These are phyloP conservation scores for Solenodon paradoxus DNA, from an alignment of 2,113 vertebrate genomes.

Conservation along the genomic window DNA sequence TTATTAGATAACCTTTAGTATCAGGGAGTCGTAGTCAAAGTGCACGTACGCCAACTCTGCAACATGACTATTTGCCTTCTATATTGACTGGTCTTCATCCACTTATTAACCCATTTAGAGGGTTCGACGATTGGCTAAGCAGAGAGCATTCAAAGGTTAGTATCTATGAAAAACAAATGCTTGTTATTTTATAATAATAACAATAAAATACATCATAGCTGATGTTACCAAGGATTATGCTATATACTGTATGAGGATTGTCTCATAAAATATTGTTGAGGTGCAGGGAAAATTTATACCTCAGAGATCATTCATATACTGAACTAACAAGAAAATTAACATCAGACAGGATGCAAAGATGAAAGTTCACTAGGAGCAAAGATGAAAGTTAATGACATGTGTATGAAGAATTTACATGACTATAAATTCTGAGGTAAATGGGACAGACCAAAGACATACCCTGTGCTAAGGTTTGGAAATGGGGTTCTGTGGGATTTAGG, in stretches of 20 bases:
- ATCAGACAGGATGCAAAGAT: too few relatives aligned
- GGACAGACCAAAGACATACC: too few relatives aligned
- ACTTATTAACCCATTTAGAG: neutral
- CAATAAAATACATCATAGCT: neutral
- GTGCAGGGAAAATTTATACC: too few relatives aligned
- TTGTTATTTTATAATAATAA: neutral
- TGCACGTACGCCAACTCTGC: neutral
- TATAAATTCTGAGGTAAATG: too few relatives aligned
- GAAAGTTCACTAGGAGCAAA: too few relatives aligned
- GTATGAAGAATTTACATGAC: too few relatives aligned
- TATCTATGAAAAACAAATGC: neutral
- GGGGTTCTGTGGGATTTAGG: too few relatives aligned
- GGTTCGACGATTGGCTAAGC: neutral
- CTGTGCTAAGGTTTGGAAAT: too few relatives aligned
- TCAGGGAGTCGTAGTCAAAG: neutral
- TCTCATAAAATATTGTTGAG: neutral
- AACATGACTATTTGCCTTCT: neutral
- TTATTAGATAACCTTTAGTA: neutral
- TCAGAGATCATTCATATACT: too few relatives aligned
- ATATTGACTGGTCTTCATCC: neutral
- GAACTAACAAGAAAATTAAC: too few relatives aligned
- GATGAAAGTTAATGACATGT: too few relatives aligned
- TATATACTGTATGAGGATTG: neutral
- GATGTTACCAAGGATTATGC: neutral
- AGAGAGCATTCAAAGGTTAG: neutral